phyloP scores from a whole-genome alignment of 2,888 invertebrate species.

The Pseudolycoriella hygida region DNA sequence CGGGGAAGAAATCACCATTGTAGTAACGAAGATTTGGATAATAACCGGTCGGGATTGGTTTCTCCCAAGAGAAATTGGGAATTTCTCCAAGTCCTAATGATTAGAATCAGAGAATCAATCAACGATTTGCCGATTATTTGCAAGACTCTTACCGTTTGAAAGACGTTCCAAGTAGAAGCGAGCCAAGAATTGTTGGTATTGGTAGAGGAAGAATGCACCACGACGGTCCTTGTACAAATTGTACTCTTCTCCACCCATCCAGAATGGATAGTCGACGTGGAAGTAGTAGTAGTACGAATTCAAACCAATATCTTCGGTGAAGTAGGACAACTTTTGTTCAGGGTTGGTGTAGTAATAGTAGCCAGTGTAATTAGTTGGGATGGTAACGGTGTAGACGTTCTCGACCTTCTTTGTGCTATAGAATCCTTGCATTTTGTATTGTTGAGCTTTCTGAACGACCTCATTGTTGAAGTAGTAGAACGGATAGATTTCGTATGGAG shows the following conservation, averaged over 20 bases:
- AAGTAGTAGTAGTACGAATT: slow-evolving; percentile 48
- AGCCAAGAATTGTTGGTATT: slow-evolving; percentile 46
- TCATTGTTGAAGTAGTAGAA: slow-evolving; percentile 43
- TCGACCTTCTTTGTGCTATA: slow-evolving; percentile 23
- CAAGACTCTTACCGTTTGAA: slow-evolving; percentile 30
- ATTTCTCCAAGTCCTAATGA: slow-evolving; percentile 34
- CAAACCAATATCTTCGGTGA: slow-evolving; percentile 50
- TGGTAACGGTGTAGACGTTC: slow-evolving; percentile 29
- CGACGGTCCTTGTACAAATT: slow-evolving; percentile 36
- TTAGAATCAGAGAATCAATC: too few species aligned
- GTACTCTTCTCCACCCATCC: slow-evolving; percentile 36
- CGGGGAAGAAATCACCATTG: slow-evolving; percentile 41
- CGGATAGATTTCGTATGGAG: slow-evolving; percentile 47
- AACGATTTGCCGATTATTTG: too few species aligned
- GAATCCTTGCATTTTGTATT: slow-evolving; percentile 29
- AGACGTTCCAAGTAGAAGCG: slow-evolving; percentile 54
- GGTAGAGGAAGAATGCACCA: slow-evolving; percentile 45
- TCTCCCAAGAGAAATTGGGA: slow-evolving; percentile 35
- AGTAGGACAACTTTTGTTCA: slow-evolving; percentile 44
- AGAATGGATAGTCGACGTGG: slow-evolving; percentile 43
- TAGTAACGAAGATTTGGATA: slow-evolving; percentile 40
- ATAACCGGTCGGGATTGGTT: slow-evolving; percentile 33
- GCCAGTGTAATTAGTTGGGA: slow-evolving; percentile 50
- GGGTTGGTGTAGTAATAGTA: slow-evolving; percentile 35
- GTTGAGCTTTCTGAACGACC: slow-evolving; percentile 25